Base-by-base conservation (phyloP, 2,888 invertebrate species). In the Geotrupes spiniger region DNA sequence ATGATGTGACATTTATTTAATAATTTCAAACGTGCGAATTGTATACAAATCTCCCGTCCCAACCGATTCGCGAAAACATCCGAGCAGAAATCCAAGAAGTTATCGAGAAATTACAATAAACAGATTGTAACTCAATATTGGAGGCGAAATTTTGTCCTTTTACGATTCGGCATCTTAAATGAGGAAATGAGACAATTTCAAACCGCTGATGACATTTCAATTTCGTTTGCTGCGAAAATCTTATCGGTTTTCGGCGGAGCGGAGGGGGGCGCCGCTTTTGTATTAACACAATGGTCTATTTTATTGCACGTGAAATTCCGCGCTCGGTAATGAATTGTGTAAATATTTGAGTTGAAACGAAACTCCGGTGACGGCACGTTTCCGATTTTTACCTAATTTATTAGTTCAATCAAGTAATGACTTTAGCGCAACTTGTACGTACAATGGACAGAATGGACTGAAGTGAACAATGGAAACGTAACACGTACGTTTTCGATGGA, bases 101-200 rank as follows among this genome's bases (percentile, higher is more conserved):
- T 6, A 6, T 21, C 21, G 21, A 21, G 4, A 6, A 21, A 21
- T 38, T 25, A 17, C 11, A 14, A 38, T 25, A 12, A 33, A 10
- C n/a, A 15, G 15, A 33, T 33, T 9, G 31, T n/a, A 15, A 33
- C 14, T 33, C 33, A 33, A 33, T 33, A 12, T 15, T 9, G n/a
- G 36, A 43, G n/a, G n/a, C 16, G 36, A 27, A 14, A 25, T n/a
- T 25, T 21, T 36, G 25, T 15, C 26, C 12, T 37, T 38, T 17
- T 27, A 27, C 33, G 40, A 46, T 16, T 39, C 14, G 25, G 25
- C 28, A 44, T 48, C 54, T 49, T 46, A 54, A 61, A 61, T 61
- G 38, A 64, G 64, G 64, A 64, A 64, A 64, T 64, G 58, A 62
- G 62, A 60, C 64, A 64, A 63, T 63, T 62, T 63, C 55, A 53